Conservation (phyloP, 1,140 invertebrate genomes). For the Ceratosolen solmsi region DNA sequence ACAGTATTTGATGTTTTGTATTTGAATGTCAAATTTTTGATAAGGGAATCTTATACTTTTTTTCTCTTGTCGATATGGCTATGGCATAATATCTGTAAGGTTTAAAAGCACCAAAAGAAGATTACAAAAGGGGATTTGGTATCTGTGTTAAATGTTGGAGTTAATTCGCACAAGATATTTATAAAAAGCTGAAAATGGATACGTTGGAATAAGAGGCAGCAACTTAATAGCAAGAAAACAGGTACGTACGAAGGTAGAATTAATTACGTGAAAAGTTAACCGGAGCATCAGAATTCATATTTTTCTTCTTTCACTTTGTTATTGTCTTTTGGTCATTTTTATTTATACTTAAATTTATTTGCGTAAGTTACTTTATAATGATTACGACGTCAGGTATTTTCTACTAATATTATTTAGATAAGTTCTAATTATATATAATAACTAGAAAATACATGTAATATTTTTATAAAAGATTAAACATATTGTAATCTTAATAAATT, state of each 20-base stretch:
- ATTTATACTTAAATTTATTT: neutral
- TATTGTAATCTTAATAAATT: neutral
- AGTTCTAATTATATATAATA: too few species aligned
- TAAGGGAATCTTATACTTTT: neutral
- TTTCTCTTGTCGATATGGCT: neutral
- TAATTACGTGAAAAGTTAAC: constrained; percentile 39
- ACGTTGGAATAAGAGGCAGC: neutral
- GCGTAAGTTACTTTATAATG: too few species aligned
- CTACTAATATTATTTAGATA: too few species aligned
- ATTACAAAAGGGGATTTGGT: constrained; percentile 21
- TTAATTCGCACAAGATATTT: constrained; percentile 35
- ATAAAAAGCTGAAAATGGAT: constrained; percentile 37
- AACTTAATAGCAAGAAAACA: neutral
- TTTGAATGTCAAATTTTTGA: constrained; percentile 14
- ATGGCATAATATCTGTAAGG: neutral
- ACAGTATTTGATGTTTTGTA: neutral
- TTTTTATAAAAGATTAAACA: neutral
- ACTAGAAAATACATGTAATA: too few species aligned
- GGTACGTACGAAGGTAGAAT: neutral
- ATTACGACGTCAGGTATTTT: too few species aligned
- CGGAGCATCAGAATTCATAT: constrained; percentile 3
- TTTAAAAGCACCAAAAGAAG: neutral
- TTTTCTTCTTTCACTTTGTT: neutral
- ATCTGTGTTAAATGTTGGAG: constrained; percentile 3
- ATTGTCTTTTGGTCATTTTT: neutral